Evolutionary conservation across 2,113 vertebrate genomes (phyloP), one percentile per base, ranked within the genome.

Genomic region (Promerops cafer): DNA sequence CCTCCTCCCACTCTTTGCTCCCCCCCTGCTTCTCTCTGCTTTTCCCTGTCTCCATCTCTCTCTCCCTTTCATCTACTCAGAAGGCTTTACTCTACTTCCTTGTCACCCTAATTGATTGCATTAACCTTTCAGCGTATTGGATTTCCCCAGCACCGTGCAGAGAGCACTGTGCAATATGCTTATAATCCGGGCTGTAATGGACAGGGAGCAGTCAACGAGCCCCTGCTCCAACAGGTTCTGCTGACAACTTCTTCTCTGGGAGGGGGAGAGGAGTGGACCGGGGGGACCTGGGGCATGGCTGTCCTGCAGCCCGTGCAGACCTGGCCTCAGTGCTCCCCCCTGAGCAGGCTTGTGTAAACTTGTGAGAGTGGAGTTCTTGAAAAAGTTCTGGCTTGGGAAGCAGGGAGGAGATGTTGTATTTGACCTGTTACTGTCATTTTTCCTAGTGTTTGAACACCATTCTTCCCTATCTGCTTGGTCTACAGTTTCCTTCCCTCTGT

Each of bases 41-140:
- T 89, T 96, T 96, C 93, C 94, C 95, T 97, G 80, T 86, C 98
- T 97, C 98, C 97, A 97, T 97, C 96, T 97, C 93, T 97, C 97
- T 96, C 98, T 98, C 97, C 97, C 98, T 98, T 98, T 98, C 98
- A 98, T 99, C 98, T 96, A 99, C 99, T 99, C 99, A 98, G 98
- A 99, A 99, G 98, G 98, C 98, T 99, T 99, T 99, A 99, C 99
- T 99, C 99, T 98, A 99, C 99, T 99, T 99, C 99, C 99, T 99
- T 99, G 99, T 99, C 99, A 99, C 99, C 99, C 98, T 99, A 99
- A 99, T 99, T 99, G 99, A 99, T 99, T 99, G 99, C 99, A 99
- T 99, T 99, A 99, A 99, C 99, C 99, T 99, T 99, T 99, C 98
- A 99, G 99, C 99, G 99, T 99, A 99, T 99, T 99, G 99, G 99